A percentile compares a stretch with the other conserved stretches of the same genome.
Evolutionary conservation across 2,888 invertebrate genomes (phyloP).

Genomic region (Euclidia mi): DNA sequence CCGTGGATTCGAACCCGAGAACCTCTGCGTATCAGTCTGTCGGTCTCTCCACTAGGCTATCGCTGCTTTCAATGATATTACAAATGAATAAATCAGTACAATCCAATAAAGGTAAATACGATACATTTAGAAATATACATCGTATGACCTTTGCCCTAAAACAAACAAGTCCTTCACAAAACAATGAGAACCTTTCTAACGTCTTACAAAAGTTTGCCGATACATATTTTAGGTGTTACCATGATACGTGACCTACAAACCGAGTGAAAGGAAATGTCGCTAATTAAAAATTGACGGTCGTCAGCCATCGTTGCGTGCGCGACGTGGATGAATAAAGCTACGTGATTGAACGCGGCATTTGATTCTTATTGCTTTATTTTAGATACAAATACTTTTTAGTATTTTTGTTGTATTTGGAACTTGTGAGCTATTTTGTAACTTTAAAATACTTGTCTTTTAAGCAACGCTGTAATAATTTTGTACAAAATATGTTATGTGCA

Average conservation of each 20-base stretch:
- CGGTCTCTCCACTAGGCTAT: too few relatives aligned
- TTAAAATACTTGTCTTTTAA: too few relatives aligned
- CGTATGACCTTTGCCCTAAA: conserved; percentile 1
- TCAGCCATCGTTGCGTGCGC: conserved; percentile 63
- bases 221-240: conserved; percentile 68
- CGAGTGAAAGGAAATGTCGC: conserved; percentile 75
- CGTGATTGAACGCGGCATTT: conserved; percentile 34
- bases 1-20: too few relatives aligned
- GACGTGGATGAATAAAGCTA: conserved; percentile 55
- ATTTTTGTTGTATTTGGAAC: neutral
- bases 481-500: too few relatives aligned
- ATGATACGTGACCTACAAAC: conserved; percentile 76
- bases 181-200: conserved; percentile 34
- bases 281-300: conserved; percentile 82
- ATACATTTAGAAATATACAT: neutral
- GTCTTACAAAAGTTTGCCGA: conserved; percentile 50
- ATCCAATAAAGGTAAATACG: too few relatives aligned
- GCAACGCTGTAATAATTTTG: too few relatives aligned
- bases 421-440: too few relatives aligned
- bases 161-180: conserved; percentile 7
- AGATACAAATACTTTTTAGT: neutral
- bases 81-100: too few relatives aligned
- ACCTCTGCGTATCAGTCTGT: too few relatives aligned
- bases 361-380: too few relatives aligned
- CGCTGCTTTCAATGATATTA: too few relatives aligned